Base-by-base conservation (phyloP, 2,797 vertebrate species). In the Propithecus deckenii region DNA sequence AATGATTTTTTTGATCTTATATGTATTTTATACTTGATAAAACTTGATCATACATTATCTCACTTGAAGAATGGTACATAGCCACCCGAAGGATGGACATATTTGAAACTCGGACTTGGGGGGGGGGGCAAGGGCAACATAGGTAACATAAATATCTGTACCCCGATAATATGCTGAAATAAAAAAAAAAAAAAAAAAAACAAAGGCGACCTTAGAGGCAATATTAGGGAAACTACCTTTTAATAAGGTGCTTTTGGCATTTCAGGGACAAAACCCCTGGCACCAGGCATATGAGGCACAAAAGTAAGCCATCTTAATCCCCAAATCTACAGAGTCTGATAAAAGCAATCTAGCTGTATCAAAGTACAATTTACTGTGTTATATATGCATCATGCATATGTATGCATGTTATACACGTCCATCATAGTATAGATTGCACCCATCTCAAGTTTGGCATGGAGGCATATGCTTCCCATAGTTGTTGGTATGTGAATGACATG, bases 401-500 rank as follows among this genome's bases (percentile, higher is more conserved):
- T 35, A 52, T 35, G n/a, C n/a, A 55, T 38, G 55, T 50, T 38
- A 79, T 38, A 55, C 22, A 38, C 35, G 17, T 14, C 35, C 30
- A 46, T 72, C 2, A 15, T 18, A 3, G 14, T 91, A 87, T 23
- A 67, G 71, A 50, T 75, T 94, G 14, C 23, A 13, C 25, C 14
- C n/a, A 91, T 52, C 23, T 72, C 32, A 32, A 87, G 78, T 79
- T 84, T 91, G 35, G 18, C 83, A 61, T 74, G 25, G 85, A 89
- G 43, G 30, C 7, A 55, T 63, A 46, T 52, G 12, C 13, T 92
- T 30, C 25, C 35, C 28, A 69, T 20, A 35, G 55, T 65, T 79
- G 71, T 52, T 59, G 41, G n/a, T 43, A 76, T 83, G 88, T 69
- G 65, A 96, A 91, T 83, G 84, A 96, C 85, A 94, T 89, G 93